Conservation (phyloP, 2,113 vertebrate genomes). For the Lophura nycthemera region DNA sequence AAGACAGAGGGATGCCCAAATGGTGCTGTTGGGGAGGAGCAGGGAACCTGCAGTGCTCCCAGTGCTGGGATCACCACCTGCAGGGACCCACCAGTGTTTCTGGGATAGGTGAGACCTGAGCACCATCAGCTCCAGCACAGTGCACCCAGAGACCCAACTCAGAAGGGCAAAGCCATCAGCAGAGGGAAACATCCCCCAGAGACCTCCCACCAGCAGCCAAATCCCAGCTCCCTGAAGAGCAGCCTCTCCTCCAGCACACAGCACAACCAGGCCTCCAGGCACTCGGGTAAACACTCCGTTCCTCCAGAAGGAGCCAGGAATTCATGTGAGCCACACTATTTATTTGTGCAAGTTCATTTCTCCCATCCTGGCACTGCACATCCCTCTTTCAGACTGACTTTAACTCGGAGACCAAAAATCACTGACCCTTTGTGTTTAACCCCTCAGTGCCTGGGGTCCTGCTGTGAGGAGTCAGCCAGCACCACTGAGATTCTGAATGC, state of each 20-base stretch:
- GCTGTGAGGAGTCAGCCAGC: not conserved
- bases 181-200: not conserved
- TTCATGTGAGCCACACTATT: not conserved
- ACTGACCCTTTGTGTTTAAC: fast-evolving
- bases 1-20: not conserved
- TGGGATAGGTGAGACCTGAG: too few relatives aligned
- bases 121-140: too few relatives aligned
- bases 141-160: not conserved
- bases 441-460: fast-evolving
- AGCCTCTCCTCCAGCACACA: not conserved
- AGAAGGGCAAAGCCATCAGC: not conserved
- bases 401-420: not conserved
- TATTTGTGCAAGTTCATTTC: not conserved
- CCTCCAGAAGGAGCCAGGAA: not conserved
- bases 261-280: not conserved
- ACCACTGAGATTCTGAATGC: fast-evolving
- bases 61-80: not conserved
- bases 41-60: not conserved
- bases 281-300: not conserved
- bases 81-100: not conserved
- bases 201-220: not conserved
- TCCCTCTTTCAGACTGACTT: not conserved
- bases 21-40: not conserved
- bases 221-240: not conserved
- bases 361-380: not conserved